Evolutionary conservation across 2,113 vertebrate genomes (phyloP).

Genomic region (Planiliza haematocheilus): DNA sequence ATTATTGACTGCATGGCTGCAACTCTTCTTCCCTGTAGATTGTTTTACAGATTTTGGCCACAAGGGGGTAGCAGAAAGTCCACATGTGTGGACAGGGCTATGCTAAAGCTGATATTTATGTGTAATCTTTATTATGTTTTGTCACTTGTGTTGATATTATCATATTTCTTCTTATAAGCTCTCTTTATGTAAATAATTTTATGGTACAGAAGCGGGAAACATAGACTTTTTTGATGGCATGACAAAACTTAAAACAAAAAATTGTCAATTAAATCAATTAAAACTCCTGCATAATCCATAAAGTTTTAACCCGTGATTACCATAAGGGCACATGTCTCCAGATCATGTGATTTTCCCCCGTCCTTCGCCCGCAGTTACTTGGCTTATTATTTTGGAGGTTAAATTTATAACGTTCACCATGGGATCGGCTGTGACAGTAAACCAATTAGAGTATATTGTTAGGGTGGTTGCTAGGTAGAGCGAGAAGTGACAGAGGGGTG

Average conservation of each 20-base stretch:
- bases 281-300: neutral
- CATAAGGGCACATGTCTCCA: neutral
- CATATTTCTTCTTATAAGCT: neutral
- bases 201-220: too few relatives aligned
- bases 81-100: neutral
- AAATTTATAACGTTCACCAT: slow-evolving; percentile 46
- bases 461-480: slow-evolving; percentile 66
- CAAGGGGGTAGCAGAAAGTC: slow-evolving; percentile 36
- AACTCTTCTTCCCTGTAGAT: neutral
- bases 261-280: neutral
- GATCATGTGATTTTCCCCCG: slow-evolving; percentile 12
- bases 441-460: slow-evolving; percentile 78
- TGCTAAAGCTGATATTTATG: neutral
- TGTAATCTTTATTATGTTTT: neutral
- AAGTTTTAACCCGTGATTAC: neutral
- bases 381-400: slow-evolving; percentile 33
- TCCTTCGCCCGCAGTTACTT: neutral
- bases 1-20: too few relatives aligned
- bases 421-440: slow-evolving; percentile 76
- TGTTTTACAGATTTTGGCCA: slow-evolving; percentile 30
- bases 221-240: neutral
- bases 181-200: neutral
- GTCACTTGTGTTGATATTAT: neutral
- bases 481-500: slow-evolving; percentile 67
- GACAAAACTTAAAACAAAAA: neutral